Evolutionary conservation across 2,888 invertebrate genomes (phyloP).

Genomic region (Synanthedon tipuliformis): DNA sequence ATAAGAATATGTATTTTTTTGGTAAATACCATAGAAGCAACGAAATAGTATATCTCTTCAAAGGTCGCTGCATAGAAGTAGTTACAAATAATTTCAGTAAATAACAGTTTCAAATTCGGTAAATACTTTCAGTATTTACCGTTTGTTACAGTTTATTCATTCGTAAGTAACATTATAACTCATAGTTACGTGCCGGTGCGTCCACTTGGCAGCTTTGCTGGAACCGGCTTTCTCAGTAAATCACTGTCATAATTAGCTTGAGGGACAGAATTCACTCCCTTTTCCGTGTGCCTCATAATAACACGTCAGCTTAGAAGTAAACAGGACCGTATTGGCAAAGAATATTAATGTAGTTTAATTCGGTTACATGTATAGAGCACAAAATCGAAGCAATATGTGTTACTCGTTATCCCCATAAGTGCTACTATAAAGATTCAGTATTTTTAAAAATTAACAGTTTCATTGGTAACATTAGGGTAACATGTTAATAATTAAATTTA

Average conservation of each 20-base stretch:
- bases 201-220: constrained; percentile 3
- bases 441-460: background rate
- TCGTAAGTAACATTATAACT: background rate
- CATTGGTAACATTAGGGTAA: too few relatives aligned
- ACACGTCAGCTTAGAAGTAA: background rate
- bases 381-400: background rate
- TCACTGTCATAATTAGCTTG: constrained; percentile 7
- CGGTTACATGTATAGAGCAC: background rate
- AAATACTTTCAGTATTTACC: too few relatives aligned
- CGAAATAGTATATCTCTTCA: too few relatives aligned
- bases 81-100: too few relatives aligned
- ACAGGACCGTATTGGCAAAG: background rate
- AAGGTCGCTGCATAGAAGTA: too few relatives aligned
- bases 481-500: too few relatives aligned
- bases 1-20: too few relatives aligned
- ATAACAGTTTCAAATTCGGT: too few relatives aligned
- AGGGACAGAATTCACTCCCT: constrained; percentile 1
- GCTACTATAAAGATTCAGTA: background rate
- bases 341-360: background rate
- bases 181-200: constrained; percentile 7
- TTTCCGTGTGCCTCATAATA: constrained; percentile 1
- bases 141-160: too few relatives aligned
- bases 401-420: background rate
- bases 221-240: constrained; percentile 5
- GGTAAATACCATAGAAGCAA: too few relatives aligned